Evolutionary conservation across 2,888 invertebrate genomes (phyloP).

Genomic region (Cremastobaeus sp.): DNA sequence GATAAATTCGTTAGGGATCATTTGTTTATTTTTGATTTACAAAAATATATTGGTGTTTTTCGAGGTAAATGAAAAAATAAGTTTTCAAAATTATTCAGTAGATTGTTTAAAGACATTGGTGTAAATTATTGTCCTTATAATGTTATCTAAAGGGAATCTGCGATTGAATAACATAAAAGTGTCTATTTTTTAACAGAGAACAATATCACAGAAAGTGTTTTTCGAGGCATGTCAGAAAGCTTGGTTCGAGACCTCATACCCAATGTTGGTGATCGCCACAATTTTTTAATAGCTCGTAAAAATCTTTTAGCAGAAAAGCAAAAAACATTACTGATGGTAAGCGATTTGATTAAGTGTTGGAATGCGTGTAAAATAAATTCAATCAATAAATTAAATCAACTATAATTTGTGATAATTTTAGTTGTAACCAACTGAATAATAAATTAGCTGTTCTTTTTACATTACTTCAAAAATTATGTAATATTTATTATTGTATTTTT

Average conservation of each 20-base stretch:
- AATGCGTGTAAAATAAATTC: too few species aligned
- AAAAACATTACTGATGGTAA: too few species aligned
- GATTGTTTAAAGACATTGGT: not conserved
- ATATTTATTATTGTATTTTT: too few species aligned
- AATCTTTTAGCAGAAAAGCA: too few species aligned
- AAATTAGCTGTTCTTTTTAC: too few species aligned
- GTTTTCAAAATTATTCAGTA: not conserved
- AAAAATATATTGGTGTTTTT: not conserved
- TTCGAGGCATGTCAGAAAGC: not conserved
- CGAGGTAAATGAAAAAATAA: too few species aligned
- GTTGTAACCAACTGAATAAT: too few species aligned
- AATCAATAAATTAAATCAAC: too few species aligned
- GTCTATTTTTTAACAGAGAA: not conserved
- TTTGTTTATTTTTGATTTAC: not conserved
- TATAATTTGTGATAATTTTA: too few species aligned
- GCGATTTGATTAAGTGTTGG: too few species aligned
- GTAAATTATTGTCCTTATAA: not conserved
- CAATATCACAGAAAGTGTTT: not conserved
- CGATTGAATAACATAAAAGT: not conserved
- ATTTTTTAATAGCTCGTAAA: not conserved
- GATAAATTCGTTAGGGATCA: not conserved
- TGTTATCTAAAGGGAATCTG: too few species aligned
- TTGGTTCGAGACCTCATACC: constrained; percentile 2
- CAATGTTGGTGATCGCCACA: constrained; percentile 3
- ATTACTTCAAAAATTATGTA: too few species aligned